Evolutionary conservation across 2,113 vertebrate genomes (phyloP).

Genomic region (Chlorocebus sabaeus): DNA sequence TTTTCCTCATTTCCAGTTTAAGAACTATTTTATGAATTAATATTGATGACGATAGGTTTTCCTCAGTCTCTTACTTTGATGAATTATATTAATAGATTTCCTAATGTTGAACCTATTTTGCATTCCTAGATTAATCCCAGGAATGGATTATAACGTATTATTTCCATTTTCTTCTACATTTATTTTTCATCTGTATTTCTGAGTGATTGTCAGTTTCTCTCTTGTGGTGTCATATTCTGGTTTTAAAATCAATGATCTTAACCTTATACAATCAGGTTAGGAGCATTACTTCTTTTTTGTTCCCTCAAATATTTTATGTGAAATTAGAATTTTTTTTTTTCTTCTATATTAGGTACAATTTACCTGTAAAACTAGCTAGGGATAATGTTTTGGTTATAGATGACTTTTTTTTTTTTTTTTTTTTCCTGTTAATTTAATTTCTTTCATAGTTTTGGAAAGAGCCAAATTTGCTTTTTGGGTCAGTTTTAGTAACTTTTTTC

Average conservation of each 20-base stretch:
- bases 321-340: neutral
- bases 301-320: neutral
- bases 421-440: neutral
- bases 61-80: neutral
- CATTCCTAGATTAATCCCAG: neutral
- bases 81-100: constrained; percentile 5
- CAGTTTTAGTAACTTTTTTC: neutral
- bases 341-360: neutral
- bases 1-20: constrained; percentile 5
- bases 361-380: neutral
- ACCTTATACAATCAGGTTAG: neutral
- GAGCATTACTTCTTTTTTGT: neutral
- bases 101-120: neutral
- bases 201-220: neutral
- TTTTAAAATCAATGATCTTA: neutral
- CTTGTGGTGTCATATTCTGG: neutral
- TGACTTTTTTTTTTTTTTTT: neutral
- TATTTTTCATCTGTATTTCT: neutral
- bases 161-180: neutral
- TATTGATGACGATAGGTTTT: neutral
- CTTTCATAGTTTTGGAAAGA: neutral
- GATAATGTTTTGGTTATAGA: neutral
- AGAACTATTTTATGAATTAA: neutral
- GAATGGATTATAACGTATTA: constrained; percentile 29
- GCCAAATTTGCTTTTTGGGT: neutral